Base-by-base conservation (phyloP, 2,888 invertebrate genomes). In the Plebejus melissa region DNA sequence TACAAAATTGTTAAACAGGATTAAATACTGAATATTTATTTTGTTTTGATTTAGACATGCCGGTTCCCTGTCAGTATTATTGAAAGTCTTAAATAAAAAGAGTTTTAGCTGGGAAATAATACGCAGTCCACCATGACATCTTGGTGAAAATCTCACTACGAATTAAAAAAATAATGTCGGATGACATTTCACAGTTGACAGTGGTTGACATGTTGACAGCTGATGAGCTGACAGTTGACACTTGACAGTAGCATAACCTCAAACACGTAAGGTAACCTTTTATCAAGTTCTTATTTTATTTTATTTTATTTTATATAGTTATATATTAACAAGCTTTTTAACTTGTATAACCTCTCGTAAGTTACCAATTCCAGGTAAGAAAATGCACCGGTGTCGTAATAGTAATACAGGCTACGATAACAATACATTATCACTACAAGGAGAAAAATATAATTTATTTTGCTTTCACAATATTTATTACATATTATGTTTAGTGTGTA, bases 1-100 rank as follows among this genome's bases (percentile, higher is more conserved):
- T 82, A 84, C 85, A 87, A 82, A 78, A 83, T 83, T 84, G 85
- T 85, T 78, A 77, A 77, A 77, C 75, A 77, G 72, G 77, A 79
- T 74, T 75, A 80, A 79, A 77, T 79, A 74, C 50, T 76, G 76
- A 38, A 76, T 79, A 77, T 6, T 1, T 41, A 41, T 72, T 76
- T 41, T 60, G 60, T 13, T 36, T 32, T 65, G 13, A 65, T 65
- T 65, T 6, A 13, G 6, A 36, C 32, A 65, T 58, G 58, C 58
- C n/a, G 22, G 16, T 65, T 65, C 36, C 16, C 11, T 65, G 65
- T 65, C 65, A 65, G 32, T 32, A 65, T 16, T 65, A 65, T 3
- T 65, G 32, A 65, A 65, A 46, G 46, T 9, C 46, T 46, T 9
- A 46, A 46, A 46, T 46, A 46, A 46, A 46, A 46, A 46, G 11